A percentile compares a stretch with the other conserved stretches of the same genome.
Evolutionary conservation across 2,113 vertebrate species (phyloP).

Genomic region (Brienomyrus longianalis): DNA sequence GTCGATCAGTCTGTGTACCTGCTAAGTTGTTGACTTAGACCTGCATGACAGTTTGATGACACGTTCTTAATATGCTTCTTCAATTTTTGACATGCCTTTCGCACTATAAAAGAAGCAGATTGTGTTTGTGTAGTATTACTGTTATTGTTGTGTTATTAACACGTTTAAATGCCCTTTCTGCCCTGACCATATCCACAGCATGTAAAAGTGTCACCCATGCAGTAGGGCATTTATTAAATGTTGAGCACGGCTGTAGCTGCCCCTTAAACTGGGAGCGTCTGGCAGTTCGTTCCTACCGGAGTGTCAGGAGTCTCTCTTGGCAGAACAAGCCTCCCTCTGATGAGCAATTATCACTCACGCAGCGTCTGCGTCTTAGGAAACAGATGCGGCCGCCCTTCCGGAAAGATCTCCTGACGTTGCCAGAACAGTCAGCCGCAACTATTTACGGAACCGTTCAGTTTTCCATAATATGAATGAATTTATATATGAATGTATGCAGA

Average conservation of each 20-base stretch:
- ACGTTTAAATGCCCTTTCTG: background rate
- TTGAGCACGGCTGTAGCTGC: background rate
- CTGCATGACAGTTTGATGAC: background rate
- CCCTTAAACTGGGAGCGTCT: background rate
- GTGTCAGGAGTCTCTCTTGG: background rate
- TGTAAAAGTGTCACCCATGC: background rate
- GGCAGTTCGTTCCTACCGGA: background rate
- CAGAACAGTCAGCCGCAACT: background rate
- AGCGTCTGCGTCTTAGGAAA: background rate
- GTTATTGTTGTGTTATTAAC: background rate
- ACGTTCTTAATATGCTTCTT: background rate
- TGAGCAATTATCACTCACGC: constrained; percentile 1
- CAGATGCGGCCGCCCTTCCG: background rate
- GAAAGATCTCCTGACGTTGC: background rate
- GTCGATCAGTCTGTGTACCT: background rate
- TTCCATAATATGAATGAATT: background rate
- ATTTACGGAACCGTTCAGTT: background rate
- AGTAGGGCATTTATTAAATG: background rate
- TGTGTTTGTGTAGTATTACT: background rate
- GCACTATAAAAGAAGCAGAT: background rate
- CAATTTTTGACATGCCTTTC: background rate
- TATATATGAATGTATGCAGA: background rate
- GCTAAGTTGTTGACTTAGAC: background rate
- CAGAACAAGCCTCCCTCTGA: background rate
- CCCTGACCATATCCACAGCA: background rate